Conservation (phyloP, 2,888 invertebrate genomes). For the Ophion ventricosus region DNA sequence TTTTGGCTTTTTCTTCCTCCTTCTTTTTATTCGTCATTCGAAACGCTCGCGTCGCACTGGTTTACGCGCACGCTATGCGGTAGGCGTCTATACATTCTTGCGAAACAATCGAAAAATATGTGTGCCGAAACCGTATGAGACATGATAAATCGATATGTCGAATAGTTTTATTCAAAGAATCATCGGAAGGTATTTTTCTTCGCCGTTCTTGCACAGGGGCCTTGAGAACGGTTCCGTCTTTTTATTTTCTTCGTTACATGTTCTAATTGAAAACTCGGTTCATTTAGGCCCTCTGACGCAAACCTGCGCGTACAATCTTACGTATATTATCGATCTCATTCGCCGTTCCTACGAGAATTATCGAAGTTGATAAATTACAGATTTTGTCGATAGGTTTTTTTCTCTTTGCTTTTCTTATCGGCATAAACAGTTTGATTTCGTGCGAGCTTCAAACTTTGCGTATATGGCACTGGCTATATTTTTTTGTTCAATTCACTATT, state of each 20-base stretch:
- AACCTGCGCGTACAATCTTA: constrained; percentile 52
- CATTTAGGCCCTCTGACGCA: constrained; percentile 53
- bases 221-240: background rate
- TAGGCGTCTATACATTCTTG: constrained; percentile 49
- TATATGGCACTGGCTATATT: constrained; percentile 51
- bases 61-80: constrained; percentile 20
- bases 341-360: constrained; percentile 23
- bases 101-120: constrained; percentile 39
- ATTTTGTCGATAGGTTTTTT: constrained; percentile 24
- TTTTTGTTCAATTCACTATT: constrained; percentile 26
- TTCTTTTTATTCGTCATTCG: background rate
- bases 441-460: constrained; percentile 36
- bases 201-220: constrained; percentile 43
- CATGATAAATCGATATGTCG: constrained; percentile 75
- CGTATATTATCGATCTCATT: constrained; percentile 24
- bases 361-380: constrained; percentile 35
- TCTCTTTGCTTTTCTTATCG: constrained; percentile 7
- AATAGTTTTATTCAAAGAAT: constrained; percentile 70
- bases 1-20: constrained; percentile 14
- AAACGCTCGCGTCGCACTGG: constrained; percentile 15
- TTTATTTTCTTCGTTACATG: constrained; percentile 40
- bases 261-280: constrained; percentile 60
- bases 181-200: constrained; percentile 54
- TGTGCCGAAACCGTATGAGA: constrained; percentile 40
- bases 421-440: constrained; percentile 36